Evolutionary conservation across 2,888 invertebrate genomes (phyloP), one percentile per base, ranked within the genome.

Genomic region (Drosophila hamatofila): DNA sequence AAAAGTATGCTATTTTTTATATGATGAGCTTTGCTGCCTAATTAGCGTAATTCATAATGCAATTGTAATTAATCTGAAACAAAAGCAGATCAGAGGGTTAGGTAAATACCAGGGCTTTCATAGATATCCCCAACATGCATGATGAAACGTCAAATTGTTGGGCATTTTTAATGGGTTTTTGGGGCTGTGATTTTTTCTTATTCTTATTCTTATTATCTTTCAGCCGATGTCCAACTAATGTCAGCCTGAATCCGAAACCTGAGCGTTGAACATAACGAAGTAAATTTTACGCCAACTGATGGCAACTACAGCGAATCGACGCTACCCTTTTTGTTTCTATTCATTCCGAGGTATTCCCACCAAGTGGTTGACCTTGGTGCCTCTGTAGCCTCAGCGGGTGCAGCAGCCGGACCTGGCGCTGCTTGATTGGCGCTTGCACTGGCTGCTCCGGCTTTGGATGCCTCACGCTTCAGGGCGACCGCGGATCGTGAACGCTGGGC

Each of bases 261-360:
- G 60, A 64, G 21, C 7, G 9, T 51, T 58, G 44, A 58, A 59
- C 57, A 18, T 35, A 23, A 11, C 12, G 14, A 4, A 11, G 14
- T 14, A 35, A 12, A 7, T 21, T 21, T 11, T 7, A 18, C 16
- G 23, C 11, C 12, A 30, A 30, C 30, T 6, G 11, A n/a, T 25
- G 23, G 18, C 8, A 1, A 51, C 48, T 82, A 82, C 1, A 78
- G 54, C 33, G 78, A 69, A 16, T 66, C 67, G 9, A 41, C 27
- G 59, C 67, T 80, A 37, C 52, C 21, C 59, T 72, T 83, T 37
- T 76, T 80, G 39, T 42, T 60, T 27, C 41, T 74, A 44, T 54
- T 67, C 42, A 81, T 66, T 2, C 83, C 74, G 8, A 85, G 27
- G 55, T 71, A 85, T 0, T 68, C 75, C 86, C 71, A 80, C 86